Conservation (phyloP, 2,113 vertebrate species). For the Piprites chloris region DNA sequence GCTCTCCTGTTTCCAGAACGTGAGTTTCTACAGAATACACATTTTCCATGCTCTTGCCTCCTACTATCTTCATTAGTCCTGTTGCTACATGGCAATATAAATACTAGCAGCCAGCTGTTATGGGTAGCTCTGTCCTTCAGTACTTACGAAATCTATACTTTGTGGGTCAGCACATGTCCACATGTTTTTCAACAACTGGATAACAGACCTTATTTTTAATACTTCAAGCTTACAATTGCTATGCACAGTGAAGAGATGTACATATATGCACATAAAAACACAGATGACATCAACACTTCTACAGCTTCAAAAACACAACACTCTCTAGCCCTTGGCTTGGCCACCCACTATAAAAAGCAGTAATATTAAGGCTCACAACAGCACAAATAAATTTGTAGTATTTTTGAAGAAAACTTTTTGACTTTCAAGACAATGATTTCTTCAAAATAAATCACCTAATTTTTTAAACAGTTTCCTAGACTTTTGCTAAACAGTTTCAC, state of each 20-base stretch:
- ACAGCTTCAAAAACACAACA: neutral
- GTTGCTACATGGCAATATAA: neutral
- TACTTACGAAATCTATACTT: neutral
- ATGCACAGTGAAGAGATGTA: rapidly evolving
- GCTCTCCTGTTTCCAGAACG: neutral
- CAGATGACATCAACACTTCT: neutral
- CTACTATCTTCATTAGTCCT: neutral
- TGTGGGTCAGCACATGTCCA: neutral
- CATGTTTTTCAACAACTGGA: neutral
- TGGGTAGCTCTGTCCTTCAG: neutral
- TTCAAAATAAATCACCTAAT: neutral
- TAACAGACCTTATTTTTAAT: neutral
- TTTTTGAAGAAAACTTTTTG: neutral
- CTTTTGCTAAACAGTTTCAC: neutral
- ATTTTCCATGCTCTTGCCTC: neutral
- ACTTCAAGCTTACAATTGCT: neutral
- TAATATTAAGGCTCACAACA: neutral
- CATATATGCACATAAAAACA: neutral
- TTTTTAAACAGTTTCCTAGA: neutral
- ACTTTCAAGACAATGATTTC: neutral
- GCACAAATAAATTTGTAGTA: neutral
- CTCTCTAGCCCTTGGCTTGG: neutral
- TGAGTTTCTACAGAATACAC: neutral
- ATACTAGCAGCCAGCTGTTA: neutral
- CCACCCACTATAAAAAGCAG: neutral